Base-by-base conservation (phyloP, 2,113 vertebrate species). In the Collichthys lucidus region DNA sequence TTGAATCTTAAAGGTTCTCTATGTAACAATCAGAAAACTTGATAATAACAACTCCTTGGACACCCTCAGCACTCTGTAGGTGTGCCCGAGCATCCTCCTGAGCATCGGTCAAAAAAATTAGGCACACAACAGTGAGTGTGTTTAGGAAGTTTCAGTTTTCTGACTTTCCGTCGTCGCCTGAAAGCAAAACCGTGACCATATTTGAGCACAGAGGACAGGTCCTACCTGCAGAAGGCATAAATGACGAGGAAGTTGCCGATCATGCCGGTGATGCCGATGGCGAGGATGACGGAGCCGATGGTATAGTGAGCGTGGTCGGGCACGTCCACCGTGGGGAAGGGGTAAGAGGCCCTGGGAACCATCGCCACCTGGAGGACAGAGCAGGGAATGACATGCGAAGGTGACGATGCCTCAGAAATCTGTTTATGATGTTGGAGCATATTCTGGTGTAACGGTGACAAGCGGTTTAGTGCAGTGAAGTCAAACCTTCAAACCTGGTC, bases 231-330 rank as follows among this genome's bases (percentile, higher is more conserved):
- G 89, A 98, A 99, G 75, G 95, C 96, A 42, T 98, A 98, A 80
- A 98, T 97, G 86, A 98, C 97, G 17, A 97, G 93, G 76, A 97
- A 95, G 81, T 99, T 99, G 40, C 98, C 98, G 76, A 98, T 44
- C 53, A 95, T 94, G 60, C 97, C 98, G 0, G 96, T 97, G 83
- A 98, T 95, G 11, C 98, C 97, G 79, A 98, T 96, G 59, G 92
- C 89, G 20, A 98, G 95, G 90, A 99, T 96, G 86, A 97, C 92
- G 0, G 93, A 92, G 77, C 97, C 97, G 71, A 98, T 96, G 11
- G 91, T 95, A 67, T 98, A 98, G 90, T 98, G 97, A 66, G 95
- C 96, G n/a, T 98, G 96, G 71, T 96, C 96, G 0, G 98, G 97
- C 2, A 98, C 95, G 46, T 98, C 95, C 16, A 93, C 96, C 0